Conservation (phyloP, 37 sponge, comb jelly and placozoan genomes). For the Agelas oroides region DNA sequence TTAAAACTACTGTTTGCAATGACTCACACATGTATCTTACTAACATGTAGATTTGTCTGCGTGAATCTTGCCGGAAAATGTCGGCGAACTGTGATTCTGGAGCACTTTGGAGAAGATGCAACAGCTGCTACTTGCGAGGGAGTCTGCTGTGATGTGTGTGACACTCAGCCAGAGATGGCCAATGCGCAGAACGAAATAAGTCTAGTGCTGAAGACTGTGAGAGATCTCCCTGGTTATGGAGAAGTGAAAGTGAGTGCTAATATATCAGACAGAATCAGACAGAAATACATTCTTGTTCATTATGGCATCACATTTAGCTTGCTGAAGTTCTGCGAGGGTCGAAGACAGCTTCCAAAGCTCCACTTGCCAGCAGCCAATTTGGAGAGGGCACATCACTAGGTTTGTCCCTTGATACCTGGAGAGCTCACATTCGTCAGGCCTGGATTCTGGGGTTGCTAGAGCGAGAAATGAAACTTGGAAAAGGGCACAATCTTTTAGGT, state of each 20-base stretch:
- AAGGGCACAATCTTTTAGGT: not conserved
- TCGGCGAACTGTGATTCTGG: not conserved
- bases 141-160: slow-evolving; percentile 13
- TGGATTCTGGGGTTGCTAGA: slow-evolving; percentile 13
- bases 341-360: no score
- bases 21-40: no score
- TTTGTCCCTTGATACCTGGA: not conserved
- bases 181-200: not conserved
- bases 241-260: slow-evolving; percentile 17
- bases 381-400: not conserved
- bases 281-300: not conserved
- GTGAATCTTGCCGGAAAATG: not conserved
- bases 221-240: not conserved
- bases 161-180: not conserved
- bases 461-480: slow-evolving; percentile 1
- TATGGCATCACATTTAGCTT: no score
- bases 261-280: not conserved
- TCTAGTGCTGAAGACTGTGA: slow-evolving; percentile 1
- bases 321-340: no score
- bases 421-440: slow-evolving; percentile 21
- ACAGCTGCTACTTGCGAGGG: not conserved
- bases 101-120: slow-evolving; percentile 9
- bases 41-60: not conserved
- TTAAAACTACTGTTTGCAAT: no score
- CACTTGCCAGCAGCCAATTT: no score